Evolutionary conservation across 2,797 vertebrate species (phyloP).

Genomic region (Urosaurus nigricauda): DNA sequence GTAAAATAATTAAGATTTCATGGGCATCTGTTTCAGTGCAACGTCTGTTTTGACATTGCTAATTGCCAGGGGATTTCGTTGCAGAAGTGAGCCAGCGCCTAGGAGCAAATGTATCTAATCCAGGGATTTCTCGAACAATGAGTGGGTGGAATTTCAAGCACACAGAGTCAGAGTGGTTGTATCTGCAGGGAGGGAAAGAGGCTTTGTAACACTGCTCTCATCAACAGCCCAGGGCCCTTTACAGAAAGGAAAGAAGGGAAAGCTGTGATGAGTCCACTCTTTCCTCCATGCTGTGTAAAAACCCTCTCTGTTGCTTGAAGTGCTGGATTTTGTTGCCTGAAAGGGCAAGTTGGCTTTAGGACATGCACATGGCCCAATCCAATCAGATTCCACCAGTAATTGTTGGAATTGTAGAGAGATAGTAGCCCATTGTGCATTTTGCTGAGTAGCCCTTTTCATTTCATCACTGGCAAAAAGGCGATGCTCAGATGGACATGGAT

Average conservation of each 20-base stretch:
- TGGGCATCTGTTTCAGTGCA: conserved; percentile 18
- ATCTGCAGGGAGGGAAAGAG: conserved; percentile 37
- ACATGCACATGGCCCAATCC: neutral
- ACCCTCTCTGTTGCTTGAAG: neutral
- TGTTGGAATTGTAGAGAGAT: conserved; percentile 22
- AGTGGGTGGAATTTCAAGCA: conserved; percentile 48
- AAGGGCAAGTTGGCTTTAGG: conserved; percentile 21
- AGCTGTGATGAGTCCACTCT: conserved; percentile 3
- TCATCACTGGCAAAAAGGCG: conserved; percentile 54
- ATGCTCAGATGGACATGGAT: conserved; percentile 54
- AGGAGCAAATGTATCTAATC: conserved; percentile 59
- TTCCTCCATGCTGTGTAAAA: conserved; percentile 4
- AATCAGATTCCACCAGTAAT: neutral
- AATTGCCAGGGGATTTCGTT: conserved; percentile 33
- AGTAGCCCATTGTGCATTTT: conserved; percentile 42
- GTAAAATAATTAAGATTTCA: conserved; percentile 42
- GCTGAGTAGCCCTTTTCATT: conserved; percentile 54
- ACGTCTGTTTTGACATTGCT: conserved; percentile 41
- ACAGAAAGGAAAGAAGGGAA: conserved; percentile 1
- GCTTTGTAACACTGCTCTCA: conserved; percentile 46
- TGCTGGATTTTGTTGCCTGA: neutral
- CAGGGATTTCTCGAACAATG: conserved; percentile 45
- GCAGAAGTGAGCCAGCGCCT: conserved; percentile 43
- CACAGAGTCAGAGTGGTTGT: conserved; percentile 50
- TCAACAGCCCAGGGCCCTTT: conserved; percentile 42